Percentiles rank a stretch among this genome's conserved stretches.
Conservation (phyloP, 2,888 invertebrate genomes). For the Selenia dentaria region DNA sequence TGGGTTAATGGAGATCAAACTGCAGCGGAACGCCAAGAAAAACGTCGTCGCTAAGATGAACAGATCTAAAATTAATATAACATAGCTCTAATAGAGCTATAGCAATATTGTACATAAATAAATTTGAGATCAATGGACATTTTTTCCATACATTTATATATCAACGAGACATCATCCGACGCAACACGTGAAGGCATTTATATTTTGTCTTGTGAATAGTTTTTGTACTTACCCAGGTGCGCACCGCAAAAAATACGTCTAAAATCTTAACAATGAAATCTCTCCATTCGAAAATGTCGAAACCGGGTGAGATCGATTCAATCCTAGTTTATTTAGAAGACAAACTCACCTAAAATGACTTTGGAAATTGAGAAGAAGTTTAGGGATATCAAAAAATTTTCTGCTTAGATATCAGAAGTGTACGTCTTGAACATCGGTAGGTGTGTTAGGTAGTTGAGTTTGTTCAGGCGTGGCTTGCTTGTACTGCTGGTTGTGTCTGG, state of each 20-base stretch:
- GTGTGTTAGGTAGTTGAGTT: conserved; percentile 82
- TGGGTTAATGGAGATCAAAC: conserved; percentile 72
- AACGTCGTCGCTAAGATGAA: conserved; percentile 28
- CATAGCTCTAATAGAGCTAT: conserved; percentile 61
- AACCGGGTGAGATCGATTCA: conserved; percentile 59
- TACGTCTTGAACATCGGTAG: conserved; percentile 87
- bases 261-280: conserved; percentile 53
- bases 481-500: conserved; percentile 53
- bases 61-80: conserved; percentile 61
- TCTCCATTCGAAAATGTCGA: conserved; percentile 41
- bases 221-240: conserved; percentile 67
- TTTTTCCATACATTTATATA: conserved; percentile 52
- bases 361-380: too few relatives aligned
- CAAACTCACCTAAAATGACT: too few relatives aligned
- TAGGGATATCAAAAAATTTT: too few relatives aligned
- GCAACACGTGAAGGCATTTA: conserved; percentile 30
- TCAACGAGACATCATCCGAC: conserved; percentile 30
- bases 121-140: conserved; percentile 80
- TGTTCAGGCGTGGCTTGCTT: conserved; percentile 64
- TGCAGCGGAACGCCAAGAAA: conserved; percentile 39
- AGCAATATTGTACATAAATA: conserved; percentile 71
- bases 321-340: conserved; percentile 8
- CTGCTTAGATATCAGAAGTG: too few relatives aligned
- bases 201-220: conserved; percentile 27
- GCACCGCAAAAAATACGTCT: conserved; percentile 57